phyloP scores from a whole-genome alignment of 2,888 invertebrate genomes.

The Toxonevra muliebris region DNA sequence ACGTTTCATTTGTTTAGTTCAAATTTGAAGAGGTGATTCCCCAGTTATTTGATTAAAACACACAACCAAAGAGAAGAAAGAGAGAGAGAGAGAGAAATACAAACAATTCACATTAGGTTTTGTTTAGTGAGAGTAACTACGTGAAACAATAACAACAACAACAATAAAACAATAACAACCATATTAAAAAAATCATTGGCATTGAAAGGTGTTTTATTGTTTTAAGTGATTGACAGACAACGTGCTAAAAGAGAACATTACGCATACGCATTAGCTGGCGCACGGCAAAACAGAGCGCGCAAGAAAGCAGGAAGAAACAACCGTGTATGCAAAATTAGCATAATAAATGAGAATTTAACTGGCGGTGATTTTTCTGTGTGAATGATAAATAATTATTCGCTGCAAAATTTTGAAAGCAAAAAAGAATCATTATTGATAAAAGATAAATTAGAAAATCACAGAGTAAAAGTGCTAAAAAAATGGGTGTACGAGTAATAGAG shows the following conservation, averaged over 20 bases:
- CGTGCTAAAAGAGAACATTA: too few relatives aligned
- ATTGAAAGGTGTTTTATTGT: too few relatives aligned
- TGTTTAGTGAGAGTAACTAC: too few relatives aligned
- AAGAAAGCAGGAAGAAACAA: not conserved
- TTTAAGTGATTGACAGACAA: too few relatives aligned
- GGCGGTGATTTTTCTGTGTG: not conserved
- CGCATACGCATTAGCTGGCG: too few relatives aligned
- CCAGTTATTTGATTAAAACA: conserved; percentile 18
- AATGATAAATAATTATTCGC: not conserved
- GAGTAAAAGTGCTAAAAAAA: conserved; percentile 1
- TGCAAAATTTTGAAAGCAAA: not conserved
- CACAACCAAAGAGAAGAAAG: too few relatives aligned
- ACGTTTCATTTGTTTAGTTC: not conserved
- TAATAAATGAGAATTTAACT: not conserved
- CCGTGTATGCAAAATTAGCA: not conserved
- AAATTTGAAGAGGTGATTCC: conserved; percentile 39
- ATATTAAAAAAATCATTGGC: too few relatives aligned
- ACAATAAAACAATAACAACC: not conserved
- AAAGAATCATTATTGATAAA: not conserved
- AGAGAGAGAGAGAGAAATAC: too few relatives aligned
- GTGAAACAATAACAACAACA: not conserved
- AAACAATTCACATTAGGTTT: too few relatives aligned
- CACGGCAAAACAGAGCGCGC: too few relatives aligned
- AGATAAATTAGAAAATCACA: not conserved
- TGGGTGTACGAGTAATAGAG: conserved; percentile 22